phyloP scores from a whole-genome alignment of 2,113 vertebrate genomes.

The Actenoides hombroni region DNA sequence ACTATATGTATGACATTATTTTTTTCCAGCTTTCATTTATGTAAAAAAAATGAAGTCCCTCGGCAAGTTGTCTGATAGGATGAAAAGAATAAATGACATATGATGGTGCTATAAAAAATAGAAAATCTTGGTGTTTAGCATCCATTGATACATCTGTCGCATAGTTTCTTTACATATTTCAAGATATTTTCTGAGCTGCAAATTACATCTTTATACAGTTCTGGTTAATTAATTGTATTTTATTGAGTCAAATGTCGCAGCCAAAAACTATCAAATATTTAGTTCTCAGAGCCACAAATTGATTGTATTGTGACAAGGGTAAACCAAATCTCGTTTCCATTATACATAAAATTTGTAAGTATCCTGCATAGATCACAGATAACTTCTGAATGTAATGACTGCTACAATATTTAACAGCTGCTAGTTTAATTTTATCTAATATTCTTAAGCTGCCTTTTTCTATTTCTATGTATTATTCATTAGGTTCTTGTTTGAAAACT shows the following conservation, averaged over 20 bases:
- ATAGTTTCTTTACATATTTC: neutral
- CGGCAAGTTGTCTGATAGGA: neutral
- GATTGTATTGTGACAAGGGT: neutral
- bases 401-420: constrained; percentile 23
- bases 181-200: constrained; percentile 15
- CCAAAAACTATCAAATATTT: neutral
- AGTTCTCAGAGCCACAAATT: neutral
- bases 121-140: neutral
- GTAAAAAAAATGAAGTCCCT: neutral
- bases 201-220: neutral
- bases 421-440: constrained; percentile 7
- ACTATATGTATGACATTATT: neutral
- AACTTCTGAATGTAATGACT: constrained; percentile 13
- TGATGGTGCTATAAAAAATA: neutral
- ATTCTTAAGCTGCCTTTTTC: neutral
- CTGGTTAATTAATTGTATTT: constrained; percentile 36
- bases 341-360: neutral
- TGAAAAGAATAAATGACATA: neutral
- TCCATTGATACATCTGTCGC: neutral
- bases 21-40: neutral
- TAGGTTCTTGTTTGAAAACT: neutral
- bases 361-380: neutral
- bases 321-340: neutral
- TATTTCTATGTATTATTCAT: neutral
- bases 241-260: neutral